Conservation (phyloP, 2,888 invertebrate species). For the Homarus gammarus region DNA sequence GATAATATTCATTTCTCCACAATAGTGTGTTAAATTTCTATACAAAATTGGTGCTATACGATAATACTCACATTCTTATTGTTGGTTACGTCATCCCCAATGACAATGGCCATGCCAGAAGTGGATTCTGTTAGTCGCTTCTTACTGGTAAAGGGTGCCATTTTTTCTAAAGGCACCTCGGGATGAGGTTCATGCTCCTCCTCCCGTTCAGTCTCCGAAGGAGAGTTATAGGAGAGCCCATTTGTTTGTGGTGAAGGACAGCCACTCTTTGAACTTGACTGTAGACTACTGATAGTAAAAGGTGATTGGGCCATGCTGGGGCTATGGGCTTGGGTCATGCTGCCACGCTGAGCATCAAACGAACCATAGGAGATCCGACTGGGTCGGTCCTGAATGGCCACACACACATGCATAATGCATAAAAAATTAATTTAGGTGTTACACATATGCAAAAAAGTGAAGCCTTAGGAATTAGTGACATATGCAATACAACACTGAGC, state of each 20-base stretch:
- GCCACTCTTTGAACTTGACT: slow-evolving; percentile 30
- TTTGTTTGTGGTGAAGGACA: slow-evolving; percentile 57
- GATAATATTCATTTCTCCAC: background rate
- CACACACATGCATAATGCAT: slow-evolving; percentile 67
- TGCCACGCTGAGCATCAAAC: slow-evolving; percentile 47
- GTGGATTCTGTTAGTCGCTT: slow-evolving; percentile 30
- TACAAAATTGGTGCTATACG: background rate
- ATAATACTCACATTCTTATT: slow-evolving; percentile 83
- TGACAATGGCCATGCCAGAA: slow-evolving; percentile 81
- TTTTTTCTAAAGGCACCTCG: slow-evolving; percentile 31
- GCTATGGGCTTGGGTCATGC: slow-evolving; percentile 55
- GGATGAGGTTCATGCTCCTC: slow-evolving; percentile 39
- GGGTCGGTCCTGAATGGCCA: slow-evolving; percentile 66
- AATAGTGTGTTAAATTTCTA: background rate
- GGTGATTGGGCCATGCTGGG: slow-evolving; percentile 66
- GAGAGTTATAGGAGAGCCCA: slow-evolving; percentile 45
- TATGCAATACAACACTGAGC: slow-evolving; percentile 15
- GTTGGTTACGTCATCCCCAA: slow-evolving; percentile 85
- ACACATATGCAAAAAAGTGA: slow-evolving; percentile 4
- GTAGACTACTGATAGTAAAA: slow-evolving; percentile 52
- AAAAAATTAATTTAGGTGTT: slow-evolving; percentile 32
- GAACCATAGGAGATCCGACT: slow-evolving; percentile 69
- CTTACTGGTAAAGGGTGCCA: slow-evolving; percentile 34
- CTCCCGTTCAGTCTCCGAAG: slow-evolving; percentile 64
- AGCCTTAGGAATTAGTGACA: background rate